phyloP scores from a whole-genome alignment of 2,113 vertebrate species.

The Tetraodon nigroviridis region DNA sequence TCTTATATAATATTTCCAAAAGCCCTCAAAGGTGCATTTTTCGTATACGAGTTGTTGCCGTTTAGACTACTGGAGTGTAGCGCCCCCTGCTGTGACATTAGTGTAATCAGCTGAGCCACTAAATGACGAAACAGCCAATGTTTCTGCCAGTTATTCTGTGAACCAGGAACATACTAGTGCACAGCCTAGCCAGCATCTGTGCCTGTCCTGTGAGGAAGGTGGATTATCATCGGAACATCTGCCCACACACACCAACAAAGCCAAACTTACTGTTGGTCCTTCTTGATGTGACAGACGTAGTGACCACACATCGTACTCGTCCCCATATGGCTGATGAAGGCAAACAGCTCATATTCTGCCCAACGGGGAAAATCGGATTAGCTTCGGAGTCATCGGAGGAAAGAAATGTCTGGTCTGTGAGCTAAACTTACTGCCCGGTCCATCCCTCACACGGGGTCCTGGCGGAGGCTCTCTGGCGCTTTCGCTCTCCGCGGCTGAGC shows the following conservation, averaged over 20 bases:
- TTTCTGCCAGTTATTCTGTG: too few species aligned
- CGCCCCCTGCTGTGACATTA: constrained; percentile 43
- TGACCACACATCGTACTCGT: constrained; percentile 98
- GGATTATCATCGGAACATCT: too few species aligned
- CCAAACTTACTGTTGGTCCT: constrained; percentile 89
- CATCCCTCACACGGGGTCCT: constrained; percentile 93
- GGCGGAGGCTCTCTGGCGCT: constrained; percentile 83
- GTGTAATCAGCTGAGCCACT: not conserved
- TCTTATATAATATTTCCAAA: not conserved
- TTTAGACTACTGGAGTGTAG: constrained; percentile 16
- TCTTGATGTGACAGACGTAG: constrained; percentile 99
- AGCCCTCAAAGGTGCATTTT: not conserved
- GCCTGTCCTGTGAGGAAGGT: too few species aligned
- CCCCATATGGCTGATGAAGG: constrained; percentile 99
- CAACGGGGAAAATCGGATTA: constrained; percentile 6
- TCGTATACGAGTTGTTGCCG: not conserved
- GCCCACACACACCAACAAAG: too few species aligned
- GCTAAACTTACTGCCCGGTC: constrained; percentile 83
- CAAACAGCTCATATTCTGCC: constrained; percentile 94
- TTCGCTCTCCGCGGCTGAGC: constrained; percentile 89
- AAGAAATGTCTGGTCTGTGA: not conserved
- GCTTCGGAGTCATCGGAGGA: not conserved
- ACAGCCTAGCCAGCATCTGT: too few species aligned
- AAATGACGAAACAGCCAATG: not conserved
- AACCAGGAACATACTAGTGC: too few species aligned